These are phyloP conservation scores for Pagrus major DNA, from an alignment of 2,113 vertebrate genomes.

Conservation along the genomic window DNA sequence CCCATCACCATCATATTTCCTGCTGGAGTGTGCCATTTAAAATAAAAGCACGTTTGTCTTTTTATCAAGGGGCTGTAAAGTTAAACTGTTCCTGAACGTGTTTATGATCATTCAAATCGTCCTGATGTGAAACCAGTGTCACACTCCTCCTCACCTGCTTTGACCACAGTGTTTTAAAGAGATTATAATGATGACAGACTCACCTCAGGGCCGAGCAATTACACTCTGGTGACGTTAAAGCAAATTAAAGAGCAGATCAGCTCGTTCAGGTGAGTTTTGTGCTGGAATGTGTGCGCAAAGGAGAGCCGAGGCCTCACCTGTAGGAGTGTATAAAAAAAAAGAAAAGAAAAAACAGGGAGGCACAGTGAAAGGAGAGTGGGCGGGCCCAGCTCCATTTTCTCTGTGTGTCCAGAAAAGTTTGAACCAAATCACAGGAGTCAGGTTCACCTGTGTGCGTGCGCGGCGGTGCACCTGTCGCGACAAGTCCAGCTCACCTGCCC, in stretches of 20 bases:
- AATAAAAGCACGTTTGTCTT: background rate
- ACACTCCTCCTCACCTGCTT: too few relatives aligned
- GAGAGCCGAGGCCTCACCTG: slow-evolving; percentile 71
- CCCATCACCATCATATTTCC: background rate
- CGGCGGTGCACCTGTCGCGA: slow-evolving; percentile 50
- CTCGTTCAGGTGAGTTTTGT: slow-evolving; percentile 12
- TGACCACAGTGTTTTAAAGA: background rate
- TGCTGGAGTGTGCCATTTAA: background rate
- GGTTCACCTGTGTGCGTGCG: slow-evolving; percentile 2
- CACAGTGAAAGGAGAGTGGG: slow-evolving; percentile 45
- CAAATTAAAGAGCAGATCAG: background rate
- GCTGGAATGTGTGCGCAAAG: slow-evolving; percentile 60
- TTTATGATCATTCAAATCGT: background rate
- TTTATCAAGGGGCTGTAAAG: background rate
- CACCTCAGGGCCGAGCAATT: background rate
- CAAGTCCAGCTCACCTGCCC: background rate
- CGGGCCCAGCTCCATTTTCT: slow-evolving; percentile 74
- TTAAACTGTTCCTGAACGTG: background rate
- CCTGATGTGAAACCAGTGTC: background rate
- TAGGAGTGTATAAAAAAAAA: slow-evolving; percentile 18
- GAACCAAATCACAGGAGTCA: slow-evolving; percentile 31
- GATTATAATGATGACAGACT: background rate
- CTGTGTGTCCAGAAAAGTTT: slow-evolving; percentile 22
- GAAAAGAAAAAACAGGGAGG: slow-evolving; percentile 42
- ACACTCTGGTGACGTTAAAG: too few relatives aligned